These are phyloP conservation scores for Ichneumoninae sp. DNA, from an alignment of 2,888 invertebrate genomes.

Conservation along the genomic window DNA sequence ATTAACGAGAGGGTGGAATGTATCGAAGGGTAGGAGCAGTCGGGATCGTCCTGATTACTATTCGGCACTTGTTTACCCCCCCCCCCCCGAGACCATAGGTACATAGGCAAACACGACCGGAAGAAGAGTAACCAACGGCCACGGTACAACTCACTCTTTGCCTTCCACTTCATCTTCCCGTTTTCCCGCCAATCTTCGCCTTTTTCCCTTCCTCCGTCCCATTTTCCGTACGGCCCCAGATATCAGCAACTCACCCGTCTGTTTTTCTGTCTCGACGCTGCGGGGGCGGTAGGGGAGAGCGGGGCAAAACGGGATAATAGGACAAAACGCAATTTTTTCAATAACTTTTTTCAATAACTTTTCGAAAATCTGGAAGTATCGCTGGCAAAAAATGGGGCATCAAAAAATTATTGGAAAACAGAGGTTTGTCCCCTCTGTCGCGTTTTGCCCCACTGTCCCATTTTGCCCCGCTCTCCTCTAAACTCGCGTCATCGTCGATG, in stretches of 20 bases:
- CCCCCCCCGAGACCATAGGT: slow-evolving; percentile 26
- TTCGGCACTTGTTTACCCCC: slow-evolving; percentile 39
- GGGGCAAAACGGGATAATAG: no score
- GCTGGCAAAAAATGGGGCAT: no score
- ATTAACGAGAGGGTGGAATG: slow-evolving; percentile 52
- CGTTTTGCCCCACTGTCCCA: no score
- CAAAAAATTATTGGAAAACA: no score
- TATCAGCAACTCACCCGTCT: not conserved
- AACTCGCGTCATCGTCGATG: not conserved
- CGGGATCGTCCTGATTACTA: slow-evolving; percentile 45
- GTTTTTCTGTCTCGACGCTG: not conserved
- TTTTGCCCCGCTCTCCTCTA: no score
- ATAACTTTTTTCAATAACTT: no score
- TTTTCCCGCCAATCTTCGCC: not conserved
- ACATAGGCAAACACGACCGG: slow-evolving; percentile 24
- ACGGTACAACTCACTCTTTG: not conserved
- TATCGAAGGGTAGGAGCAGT: slow-evolving; percentile 11
- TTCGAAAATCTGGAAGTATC: no score
- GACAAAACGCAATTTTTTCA: no score
- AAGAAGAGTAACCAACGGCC: not conserved
- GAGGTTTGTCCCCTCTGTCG: no score
- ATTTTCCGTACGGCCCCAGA: not conserved
- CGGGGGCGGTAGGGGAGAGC: not conserved
- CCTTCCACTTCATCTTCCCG: not conserved
- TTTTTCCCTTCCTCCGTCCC: not conserved